Evolutionary conservation across 2,888 invertebrate species (phyloP), one percentile per base, ranked within the genome.

Genomic region (Drosophila anomalata): DNA sequence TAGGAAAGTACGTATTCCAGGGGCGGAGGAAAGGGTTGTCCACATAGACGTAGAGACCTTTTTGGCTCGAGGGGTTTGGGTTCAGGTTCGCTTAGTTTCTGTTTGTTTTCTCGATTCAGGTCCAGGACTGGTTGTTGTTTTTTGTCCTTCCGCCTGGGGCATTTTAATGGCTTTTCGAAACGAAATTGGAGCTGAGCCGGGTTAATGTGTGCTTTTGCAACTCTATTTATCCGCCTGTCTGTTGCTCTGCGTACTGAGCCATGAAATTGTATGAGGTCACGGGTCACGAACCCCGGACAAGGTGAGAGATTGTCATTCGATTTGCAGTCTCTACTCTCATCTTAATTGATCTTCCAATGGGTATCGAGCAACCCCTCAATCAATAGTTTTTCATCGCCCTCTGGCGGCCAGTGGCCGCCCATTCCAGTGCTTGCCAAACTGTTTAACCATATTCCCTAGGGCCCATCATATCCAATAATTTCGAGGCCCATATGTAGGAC

Each of bases 271-370:
- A 50, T 68, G 48, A 67, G 66, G 55, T 66, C 55, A 67, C 29
- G 66, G 63, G 63, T 70, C 52, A 33, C 31, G 20, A 24, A 20
- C 7, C 11, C 4, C 17, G 31, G 24, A 9, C 50, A 61, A 50
- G 42, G 48, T 48, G 47, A 48, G 20, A 39, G 17, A 9, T 22
- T 47, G 36, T 47, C 58, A 57, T 51, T 52, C 41, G 36, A 47
- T 53, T 44, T 52, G 9, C 42, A 20, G 20, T 31, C 22, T 36
- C 41, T 42, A 11, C 41, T 24, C 3, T 3, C 20, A 22, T 22
- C 44, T n/a, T n/a, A 83, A 79, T 81, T 48, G 88, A 84, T 84
- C 88, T 88, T 42, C 84, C 76, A 86, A 80, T 84, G 75, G 75
- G 52, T 53, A 58, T 22, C 20, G 42, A 79, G 86, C 84, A 88